Evolutionary conservation across 92 coral and sea anemone species (phyloP).

Genomic region (Virgularia gustaviana): DNA sequence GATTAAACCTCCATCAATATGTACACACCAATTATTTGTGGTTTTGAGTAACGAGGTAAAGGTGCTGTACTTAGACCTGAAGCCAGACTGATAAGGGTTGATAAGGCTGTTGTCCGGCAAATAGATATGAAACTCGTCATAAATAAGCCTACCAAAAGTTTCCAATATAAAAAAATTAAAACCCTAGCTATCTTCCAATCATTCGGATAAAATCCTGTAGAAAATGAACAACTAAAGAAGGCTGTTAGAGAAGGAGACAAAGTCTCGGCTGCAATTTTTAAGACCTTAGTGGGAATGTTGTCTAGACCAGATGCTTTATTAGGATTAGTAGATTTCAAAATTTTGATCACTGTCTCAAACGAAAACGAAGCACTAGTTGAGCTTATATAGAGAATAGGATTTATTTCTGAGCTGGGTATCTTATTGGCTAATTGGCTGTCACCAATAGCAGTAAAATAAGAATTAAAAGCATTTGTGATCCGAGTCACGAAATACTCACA

Average conservation of each 20-base stretch:
- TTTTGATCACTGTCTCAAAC: too few species aligned
- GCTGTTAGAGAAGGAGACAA: neutral
- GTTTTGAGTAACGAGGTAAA: neutral
- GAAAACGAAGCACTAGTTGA: too few species aligned
- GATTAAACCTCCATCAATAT: neutral
- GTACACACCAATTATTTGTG: neutral
- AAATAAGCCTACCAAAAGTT: too few species aligned
- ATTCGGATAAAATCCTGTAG: neutral
- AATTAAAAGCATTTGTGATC: too few species aligned
- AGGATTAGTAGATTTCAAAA: neutral
- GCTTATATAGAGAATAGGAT: too few species aligned
- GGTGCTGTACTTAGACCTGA: conserved; percentile 1
- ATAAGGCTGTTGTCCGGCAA: neutral
- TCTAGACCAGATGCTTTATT: neutral
- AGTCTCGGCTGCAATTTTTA: neutral
- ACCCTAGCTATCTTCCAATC: neutral
- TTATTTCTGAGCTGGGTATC: too few species aligned
- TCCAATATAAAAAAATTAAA: neutral
- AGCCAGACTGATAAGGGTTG: neutral
- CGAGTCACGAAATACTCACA: too few species aligned
- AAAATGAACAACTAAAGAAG: neutral
- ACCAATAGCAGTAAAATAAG: too few species aligned
- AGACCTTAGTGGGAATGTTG: neutral
- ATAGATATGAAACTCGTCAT: too few species aligned
- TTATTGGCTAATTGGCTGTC: too few species aligned